A percentile compares a stretch with the other conserved stretches of the same genome.
phyloP scores from a whole-genome alignment of 2,888 invertebrate species.

The Mythimna loreyi region DNA sequence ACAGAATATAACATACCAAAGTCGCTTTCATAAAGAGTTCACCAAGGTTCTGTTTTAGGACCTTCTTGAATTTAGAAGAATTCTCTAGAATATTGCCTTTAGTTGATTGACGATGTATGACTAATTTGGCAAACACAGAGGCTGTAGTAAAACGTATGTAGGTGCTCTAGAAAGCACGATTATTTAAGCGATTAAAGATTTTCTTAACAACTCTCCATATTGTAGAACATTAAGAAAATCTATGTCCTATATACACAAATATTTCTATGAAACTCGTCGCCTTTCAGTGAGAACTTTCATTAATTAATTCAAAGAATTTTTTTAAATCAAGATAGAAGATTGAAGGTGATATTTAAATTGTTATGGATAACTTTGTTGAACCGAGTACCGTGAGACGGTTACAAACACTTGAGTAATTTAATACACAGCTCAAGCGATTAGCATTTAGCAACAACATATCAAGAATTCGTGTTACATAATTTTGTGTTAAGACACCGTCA shows the following conservation, averaged over 20 bases:
- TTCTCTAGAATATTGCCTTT: not conserved
- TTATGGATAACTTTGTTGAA: not conserved
- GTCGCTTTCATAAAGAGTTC: slow-evolving; percentile 19
- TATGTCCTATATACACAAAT: not conserved
- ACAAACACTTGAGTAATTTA: slow-evolving; percentile 9
- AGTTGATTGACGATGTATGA: no score
- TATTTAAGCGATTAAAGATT: not conserved
- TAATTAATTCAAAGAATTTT: not conserved
- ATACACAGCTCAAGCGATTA: not conserved
- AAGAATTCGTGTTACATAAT: slow-evolving; percentile 16
- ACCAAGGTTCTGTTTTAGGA: slow-evolving; percentile 5
- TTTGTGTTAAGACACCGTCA: slow-evolving; percentile 3
- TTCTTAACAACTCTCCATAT: no score
- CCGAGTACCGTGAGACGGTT: not conserved
- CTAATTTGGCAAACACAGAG: not conserved
- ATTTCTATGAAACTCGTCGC: not conserved
- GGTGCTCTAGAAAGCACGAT: not conserved
- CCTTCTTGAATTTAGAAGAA: slow-evolving; percentile 2
- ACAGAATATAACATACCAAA: not conserved
- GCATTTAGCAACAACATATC: not conserved
- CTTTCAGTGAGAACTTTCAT: not conserved
- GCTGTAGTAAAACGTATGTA: not conserved
- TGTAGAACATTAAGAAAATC: no score
- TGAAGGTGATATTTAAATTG: slow-evolving; percentile 1
- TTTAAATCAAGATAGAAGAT: not conserved